Evolutionary conservation across 2,113 vertebrate species (phyloP).

Genomic region (Leptodactylus fuscus): DNA sequence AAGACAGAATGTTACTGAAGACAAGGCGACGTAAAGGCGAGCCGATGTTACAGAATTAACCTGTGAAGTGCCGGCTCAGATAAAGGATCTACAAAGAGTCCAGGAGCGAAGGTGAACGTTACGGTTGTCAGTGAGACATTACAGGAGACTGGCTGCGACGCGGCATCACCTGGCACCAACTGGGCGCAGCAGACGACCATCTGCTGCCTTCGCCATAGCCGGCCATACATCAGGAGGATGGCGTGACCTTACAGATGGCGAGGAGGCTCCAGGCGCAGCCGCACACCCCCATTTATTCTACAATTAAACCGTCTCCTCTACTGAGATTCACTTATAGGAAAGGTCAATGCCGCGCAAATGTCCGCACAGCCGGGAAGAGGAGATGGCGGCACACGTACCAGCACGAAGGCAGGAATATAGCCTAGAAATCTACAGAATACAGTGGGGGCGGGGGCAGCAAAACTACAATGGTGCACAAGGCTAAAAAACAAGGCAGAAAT

Average conservation of each 20-base stretch:
- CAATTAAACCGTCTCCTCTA: background rate
- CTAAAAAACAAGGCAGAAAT: no score
- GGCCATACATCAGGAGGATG: background rate
- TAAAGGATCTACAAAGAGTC: no score
- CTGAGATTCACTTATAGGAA: background rate
- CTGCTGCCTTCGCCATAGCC: background rate
- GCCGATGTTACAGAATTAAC: no score
- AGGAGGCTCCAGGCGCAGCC: background rate
- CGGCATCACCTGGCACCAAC: background rate
- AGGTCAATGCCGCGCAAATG: background rate
- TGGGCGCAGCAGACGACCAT: slow-evolving; percentile 6
- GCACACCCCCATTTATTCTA: background rate
- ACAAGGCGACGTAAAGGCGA: no score
- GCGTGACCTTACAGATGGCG: slow-evolving; percentile 19
- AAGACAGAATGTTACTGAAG: no score
- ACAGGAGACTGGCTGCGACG: background rate
- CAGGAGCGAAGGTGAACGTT: background rate
- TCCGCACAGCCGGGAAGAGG: background rate
- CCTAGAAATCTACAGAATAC: no score
- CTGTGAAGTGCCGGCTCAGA: no score
- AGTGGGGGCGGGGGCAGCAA: no score
- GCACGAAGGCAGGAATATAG: no score
- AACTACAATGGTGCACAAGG: no score
- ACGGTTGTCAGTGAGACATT: background rate
- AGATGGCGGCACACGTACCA: background rate